phyloP scores from a whole-genome alignment of 2,888 invertebrate genomes.

The Plebejus argus region DNA sequence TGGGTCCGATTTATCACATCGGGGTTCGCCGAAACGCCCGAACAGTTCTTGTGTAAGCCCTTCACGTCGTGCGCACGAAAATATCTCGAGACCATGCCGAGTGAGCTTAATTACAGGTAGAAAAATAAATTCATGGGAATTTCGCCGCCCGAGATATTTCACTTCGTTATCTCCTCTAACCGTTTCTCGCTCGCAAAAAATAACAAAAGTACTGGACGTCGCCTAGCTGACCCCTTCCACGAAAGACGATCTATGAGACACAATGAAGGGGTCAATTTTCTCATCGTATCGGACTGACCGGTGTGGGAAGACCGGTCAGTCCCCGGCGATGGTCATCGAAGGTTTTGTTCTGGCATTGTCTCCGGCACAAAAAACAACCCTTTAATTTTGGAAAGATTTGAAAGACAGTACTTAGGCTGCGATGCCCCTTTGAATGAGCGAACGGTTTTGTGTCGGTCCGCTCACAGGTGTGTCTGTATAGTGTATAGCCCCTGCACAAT shows the following conservation, averaged over 20 bases:
- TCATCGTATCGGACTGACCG: constrained; percentile 46
- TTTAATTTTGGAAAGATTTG: constrained; percentile 57
- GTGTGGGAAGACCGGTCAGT: constrained; percentile 71
- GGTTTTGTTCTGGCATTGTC: constrained; percentile 66
- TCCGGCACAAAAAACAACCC: constrained; percentile 63
- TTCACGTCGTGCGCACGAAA: constrained; percentile 77
- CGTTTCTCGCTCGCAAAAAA: constrained; percentile 68
- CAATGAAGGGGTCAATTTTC: constrained; percentile 68
- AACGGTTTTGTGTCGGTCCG: constrained; percentile 55
- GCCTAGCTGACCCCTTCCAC: constrained; percentile 60
- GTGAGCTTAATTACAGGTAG: constrained; percentile 75
- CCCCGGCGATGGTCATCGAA: constrained; percentile 73
- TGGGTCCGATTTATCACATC: constrained; percentile 79
- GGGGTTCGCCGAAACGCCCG: constrained; percentile 75
- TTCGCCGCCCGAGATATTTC: constrained; percentile 59
- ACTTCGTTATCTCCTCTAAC: constrained; percentile 64
- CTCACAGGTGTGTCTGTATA: constrained; percentile 45
- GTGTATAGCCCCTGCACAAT: constrained; percentile 34
- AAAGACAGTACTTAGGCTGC: constrained; percentile 62
- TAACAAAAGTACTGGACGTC: constrained; percentile 51
- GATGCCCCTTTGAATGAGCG: constrained; percentile 64
- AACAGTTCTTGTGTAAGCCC: constrained; percentile 76
- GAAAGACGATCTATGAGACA: constrained; percentile 59
- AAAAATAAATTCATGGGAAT: constrained; percentile 75
- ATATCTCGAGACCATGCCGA: constrained; percentile 72